A percentile compares a stretch with the other conserved stretches of the same genome.
phyloP scores from a whole-genome alignment of 1,140 invertebrate species.

The Ctenoplectra terminalis region DNA sequence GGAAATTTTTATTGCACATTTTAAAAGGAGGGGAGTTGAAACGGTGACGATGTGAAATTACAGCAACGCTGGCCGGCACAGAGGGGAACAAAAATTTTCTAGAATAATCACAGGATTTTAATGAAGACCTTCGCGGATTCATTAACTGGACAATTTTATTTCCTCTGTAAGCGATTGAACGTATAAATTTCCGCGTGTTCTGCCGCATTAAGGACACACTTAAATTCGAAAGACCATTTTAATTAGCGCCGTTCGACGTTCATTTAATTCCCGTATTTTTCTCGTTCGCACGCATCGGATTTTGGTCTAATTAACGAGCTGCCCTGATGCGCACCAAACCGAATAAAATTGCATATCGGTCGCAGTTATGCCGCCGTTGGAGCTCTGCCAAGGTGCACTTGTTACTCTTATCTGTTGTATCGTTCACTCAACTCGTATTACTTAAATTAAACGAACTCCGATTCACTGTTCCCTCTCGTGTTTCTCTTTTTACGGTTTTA shows the following conservation, averaged over 20 bases:
- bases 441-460: slow-evolving; percentile 54
- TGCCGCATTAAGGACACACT: background rate
- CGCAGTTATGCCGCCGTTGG: slow-evolving; percentile 44
- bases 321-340: slow-evolving; percentile 49
- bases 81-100: background rate
- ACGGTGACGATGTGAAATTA: no score
- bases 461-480: background rate
- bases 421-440: slow-evolving; percentile 60
- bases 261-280: slow-evolving; percentile 38
- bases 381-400: slow-evolving; percentile 55
- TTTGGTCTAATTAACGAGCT: slow-evolving; percentile 56
- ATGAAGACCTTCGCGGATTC: background rate
- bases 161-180: slow-evolving; percentile 10
- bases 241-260: slow-evolving; percentile 41
- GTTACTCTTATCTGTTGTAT: slow-evolving; percentile 48
- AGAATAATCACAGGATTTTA: slow-evolving; percentile 6
- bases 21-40: no score
- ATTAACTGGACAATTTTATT: slow-evolving; percentile 35
- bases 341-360: slow-evolving; percentile 56
- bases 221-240: slow-evolving; percentile 37
- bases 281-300: background rate
- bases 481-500: background rate
- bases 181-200: slow-evolving; percentile 6
- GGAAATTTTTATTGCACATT: no score
- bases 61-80: no score